These are phyloP conservation scores for Pammene fasciana DNA, from an alignment of 2,888 invertebrate species.

Conservation along the genomic window DNA sequence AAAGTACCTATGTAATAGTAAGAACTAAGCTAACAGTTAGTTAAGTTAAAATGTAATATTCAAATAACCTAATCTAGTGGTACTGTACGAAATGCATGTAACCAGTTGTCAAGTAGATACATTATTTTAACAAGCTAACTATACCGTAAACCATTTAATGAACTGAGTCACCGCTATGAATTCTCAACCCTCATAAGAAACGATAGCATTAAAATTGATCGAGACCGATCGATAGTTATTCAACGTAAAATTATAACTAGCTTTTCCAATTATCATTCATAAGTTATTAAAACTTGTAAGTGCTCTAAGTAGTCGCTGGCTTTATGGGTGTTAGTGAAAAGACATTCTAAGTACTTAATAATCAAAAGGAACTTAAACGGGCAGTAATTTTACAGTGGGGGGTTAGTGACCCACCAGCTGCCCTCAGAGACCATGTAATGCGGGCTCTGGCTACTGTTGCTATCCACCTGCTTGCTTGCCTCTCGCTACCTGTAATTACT, in stretches of 20 bases:
- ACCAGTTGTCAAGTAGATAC: not conserved
- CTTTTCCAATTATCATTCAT: slow-evolving; percentile 5
- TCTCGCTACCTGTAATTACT: slow-evolving; percentile 30
- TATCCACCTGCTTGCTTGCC: slow-evolving; percentile 31
- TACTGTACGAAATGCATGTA: not conserved
- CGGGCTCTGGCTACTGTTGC: slow-evolving; percentile 44
- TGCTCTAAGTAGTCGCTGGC: not conserved
- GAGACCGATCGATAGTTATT: not conserved
- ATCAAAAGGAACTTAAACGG: slow-evolving; percentile 42
- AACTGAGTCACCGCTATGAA: slow-evolving; percentile 15
- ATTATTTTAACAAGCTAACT: not conserved
- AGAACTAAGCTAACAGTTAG: no score
- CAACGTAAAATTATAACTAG: slow-evolving; percentile 10
- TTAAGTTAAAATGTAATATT: no score
- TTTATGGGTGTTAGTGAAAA: not conserved
- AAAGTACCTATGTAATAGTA: no score
- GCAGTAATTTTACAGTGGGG: slow-evolving; percentile 58
- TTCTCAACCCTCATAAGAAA: slow-evolving; percentile 1
- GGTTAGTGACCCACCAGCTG: slow-evolving; percentile 74
- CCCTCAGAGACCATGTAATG: slow-evolving; percentile 48
- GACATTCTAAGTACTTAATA: no score
- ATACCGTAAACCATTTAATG: slow-evolving; percentile 1
- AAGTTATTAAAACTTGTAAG: not conserved
- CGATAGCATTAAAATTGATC: slow-evolving; percentile 10
- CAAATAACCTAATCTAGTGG: no score